phyloP scores from a whole-genome alignment of 2,888 invertebrate species.

The Clivina fossor region DNA sequence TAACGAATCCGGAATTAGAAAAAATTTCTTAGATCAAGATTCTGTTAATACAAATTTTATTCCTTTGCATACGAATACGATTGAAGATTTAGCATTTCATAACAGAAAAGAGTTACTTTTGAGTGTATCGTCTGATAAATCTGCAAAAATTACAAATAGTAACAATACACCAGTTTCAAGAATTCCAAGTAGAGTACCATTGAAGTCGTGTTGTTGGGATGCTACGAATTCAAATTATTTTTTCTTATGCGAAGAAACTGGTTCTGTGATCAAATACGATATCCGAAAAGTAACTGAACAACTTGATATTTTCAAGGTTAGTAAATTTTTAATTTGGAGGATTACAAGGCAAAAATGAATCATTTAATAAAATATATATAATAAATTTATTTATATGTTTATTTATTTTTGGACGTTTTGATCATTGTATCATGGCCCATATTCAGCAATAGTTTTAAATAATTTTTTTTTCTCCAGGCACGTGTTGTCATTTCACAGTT shows the following conservation, averaged over 20 bases:
- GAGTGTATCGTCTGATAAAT: constrained; percentile 78
- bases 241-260: constrained; percentile 78
- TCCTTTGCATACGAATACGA: constrained; percentile 70
- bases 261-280: constrained; percentile 74
- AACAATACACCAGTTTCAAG: constrained; percentile 62
- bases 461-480: no score
- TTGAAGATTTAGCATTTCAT: constrained; percentile 79
- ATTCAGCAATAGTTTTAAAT: no score
- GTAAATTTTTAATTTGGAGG: no score
- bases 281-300: constrained; percentile 61
- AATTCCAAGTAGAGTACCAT: constrained; percentile 58
- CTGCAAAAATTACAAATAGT: constrained; percentile 71
- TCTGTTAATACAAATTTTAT: constrained; percentile 69
- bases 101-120: constrained; percentile 68
- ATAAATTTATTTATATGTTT: no score
- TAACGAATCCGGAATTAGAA: no score
- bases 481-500: no score
- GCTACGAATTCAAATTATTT: constrained; percentile 66
- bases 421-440: no score
- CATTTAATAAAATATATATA: no score
- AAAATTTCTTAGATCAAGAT: no score
- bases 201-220: constrained; percentile 92
- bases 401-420: no score
- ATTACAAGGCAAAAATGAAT: no score
- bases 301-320: constrained; percentile 43